Base-by-base conservation (phyloP, 2,113 vertebrate species). In the Ptyas mucosa region DNA sequence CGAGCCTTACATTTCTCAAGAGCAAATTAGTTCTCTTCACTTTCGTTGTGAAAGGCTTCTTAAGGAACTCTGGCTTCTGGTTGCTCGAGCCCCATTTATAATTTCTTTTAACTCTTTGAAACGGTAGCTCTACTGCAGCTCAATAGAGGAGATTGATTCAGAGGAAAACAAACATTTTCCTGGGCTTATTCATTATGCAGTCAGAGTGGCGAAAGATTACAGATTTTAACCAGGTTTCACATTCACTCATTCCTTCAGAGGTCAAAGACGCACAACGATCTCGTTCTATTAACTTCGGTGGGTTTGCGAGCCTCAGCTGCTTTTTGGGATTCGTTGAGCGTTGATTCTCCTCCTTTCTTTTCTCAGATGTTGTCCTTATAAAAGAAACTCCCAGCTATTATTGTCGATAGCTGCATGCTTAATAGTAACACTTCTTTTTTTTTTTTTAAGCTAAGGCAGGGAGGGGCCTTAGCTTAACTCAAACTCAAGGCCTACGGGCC, bases 171-270 rank as follows among this genome's bases (percentile, higher is more conserved):
- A 52, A 95, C 61, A 34, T 14, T 2, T 95, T 39, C 39, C n/a
- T 14, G 14, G 61, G 95, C 92, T 94, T 64, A 8, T 92, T 39
- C 92, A 26, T 64, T 93, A 23, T 49, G 11, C 57, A 85, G 23
- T 64, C 53, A 43, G 81, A 75, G 85, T 69, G 69, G 90, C 88
- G 69, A 94, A 95, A 93, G 92, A 93, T 55, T 91, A 21, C 81
- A 92, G 52, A 49, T 85, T 58, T 58, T 92, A 95, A 89, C 43
- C 12, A 53, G 15, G 9, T 90, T 94, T 94, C 69, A 91, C 91
- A 49, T 75, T 94, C 26, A 49, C 8, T 94, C 89, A 89, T 91
- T 94, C 88, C 86, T 93, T 94, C 81, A 43, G 89, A 94, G 95
- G 85, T 58, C 57, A 94, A 95, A 93, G 81, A 92, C 49, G 58